Conservation (phyloP, 2,113 vertebrate genomes). For the Laticauda colubrina region DNA sequence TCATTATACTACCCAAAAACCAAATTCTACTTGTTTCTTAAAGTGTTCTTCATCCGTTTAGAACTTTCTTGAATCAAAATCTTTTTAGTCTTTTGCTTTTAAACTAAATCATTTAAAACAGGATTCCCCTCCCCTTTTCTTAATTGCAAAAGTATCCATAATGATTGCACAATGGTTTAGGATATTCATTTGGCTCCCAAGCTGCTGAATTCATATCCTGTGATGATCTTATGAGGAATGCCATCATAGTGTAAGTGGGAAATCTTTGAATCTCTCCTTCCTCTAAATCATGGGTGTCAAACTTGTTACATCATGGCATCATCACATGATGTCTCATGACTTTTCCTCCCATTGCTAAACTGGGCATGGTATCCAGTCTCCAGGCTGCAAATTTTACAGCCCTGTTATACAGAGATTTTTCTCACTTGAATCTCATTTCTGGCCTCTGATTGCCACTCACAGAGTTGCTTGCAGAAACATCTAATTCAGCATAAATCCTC, state of each 20-base stretch:
- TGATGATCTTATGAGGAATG: not conserved
- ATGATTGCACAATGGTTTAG: not conserved
- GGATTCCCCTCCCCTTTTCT: not conserved
- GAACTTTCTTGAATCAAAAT: not conserved
- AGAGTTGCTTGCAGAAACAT: not conserved
- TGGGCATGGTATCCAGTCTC: too few relatives aligned
- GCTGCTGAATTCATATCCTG: not conserved
- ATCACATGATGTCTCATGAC: too few relatives aligned
- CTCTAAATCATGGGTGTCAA: not conserved
- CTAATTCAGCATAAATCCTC: not conserved
- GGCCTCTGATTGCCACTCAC: not conserved
- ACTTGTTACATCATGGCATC: too few relatives aligned
- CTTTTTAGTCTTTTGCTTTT: not conserved
- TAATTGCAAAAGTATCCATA: not conserved
- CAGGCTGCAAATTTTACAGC: too few relatives aligned
- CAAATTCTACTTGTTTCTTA: not conserved
- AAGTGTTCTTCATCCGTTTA: not conserved
- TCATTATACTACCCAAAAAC: not conserved
- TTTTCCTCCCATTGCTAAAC: too few relatives aligned
- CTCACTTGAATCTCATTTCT: not conserved
- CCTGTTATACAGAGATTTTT: not conserved
- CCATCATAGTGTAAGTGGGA: not conserved
- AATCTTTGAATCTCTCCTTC: not conserved
- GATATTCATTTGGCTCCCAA: not conserved
- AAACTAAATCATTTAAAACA: not conserved